Percentiles rank a stretch among this genome's conserved stretches.
Evolutionary conservation across 2,888 invertebrate genomes (phyloP).

Genomic region (Synergus itoensis): DNA sequence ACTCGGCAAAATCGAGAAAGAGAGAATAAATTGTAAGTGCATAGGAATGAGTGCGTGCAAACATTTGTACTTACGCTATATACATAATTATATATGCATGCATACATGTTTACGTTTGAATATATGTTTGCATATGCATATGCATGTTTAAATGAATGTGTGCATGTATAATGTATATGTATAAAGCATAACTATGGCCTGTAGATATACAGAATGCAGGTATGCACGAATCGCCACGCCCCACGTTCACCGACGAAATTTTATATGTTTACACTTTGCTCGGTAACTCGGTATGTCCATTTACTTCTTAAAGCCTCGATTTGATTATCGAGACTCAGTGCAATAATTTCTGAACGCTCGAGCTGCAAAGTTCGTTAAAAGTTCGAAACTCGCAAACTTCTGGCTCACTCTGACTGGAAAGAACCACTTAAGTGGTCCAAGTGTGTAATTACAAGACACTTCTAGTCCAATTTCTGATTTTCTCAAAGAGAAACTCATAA

Average conservation of each 20-base stretch:
- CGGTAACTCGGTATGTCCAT: conserved; percentile 7
- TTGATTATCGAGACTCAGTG: not conserved
- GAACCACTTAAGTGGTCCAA: conserved; percentile 17
- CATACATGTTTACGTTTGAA: too few species aligned
- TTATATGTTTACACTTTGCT: conserved; percentile 52
- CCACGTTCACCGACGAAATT: conserved; percentile 56
- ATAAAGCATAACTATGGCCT: conserved; percentile 13
- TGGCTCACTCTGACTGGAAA: not conserved
- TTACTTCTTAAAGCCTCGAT: not conserved
- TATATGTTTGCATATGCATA: not conserved
- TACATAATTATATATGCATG: too few species aligned
- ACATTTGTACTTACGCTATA: not conserved
- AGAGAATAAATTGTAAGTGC: conserved; percentile 1
- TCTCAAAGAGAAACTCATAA: not conserved
- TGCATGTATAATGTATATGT: conserved; percentile 46
- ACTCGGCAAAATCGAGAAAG: conserved; percentile 58
- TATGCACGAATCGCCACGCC: conserved; percentile 57
- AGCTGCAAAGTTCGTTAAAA: not conserved
- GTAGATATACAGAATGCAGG: conserved; percentile 7
- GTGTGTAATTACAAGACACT: not conserved
- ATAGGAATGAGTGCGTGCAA: conserved; percentile 29
- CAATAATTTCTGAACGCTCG: not conserved
- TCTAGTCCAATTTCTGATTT: not conserved
- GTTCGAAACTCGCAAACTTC: not conserved
- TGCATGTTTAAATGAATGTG: not conserved